phyloP scores from a whole-genome alignment of 1,140 invertebrate genomes.

The Proales similis region DNA sequence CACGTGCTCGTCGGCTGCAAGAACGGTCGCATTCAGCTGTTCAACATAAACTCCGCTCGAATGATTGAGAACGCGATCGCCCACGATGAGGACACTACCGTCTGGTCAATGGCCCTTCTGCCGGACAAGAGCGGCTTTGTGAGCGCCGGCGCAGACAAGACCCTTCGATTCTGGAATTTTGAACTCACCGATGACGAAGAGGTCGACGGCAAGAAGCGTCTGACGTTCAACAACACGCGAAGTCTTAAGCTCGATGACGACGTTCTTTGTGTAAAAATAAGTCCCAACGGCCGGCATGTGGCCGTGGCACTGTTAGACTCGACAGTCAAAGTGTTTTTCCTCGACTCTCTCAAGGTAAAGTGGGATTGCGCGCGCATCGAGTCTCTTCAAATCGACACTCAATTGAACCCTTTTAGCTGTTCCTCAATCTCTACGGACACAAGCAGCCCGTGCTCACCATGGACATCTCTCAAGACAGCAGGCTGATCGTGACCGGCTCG shows the following conservation, averaged over 20 bases:
- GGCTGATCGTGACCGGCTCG: slow-evolving; percentile 82
- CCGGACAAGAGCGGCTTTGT: slow-evolving; percentile 64
- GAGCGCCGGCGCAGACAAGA: slow-evolving; percentile 76
- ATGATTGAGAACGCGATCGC: slow-evolving; percentile 61
- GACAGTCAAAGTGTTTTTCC: slow-evolving; percentile 89
- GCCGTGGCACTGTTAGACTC: slow-evolving; percentile 81
- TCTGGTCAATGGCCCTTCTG: slow-evolving; percentile 66
- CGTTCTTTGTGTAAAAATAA: slow-evolving; percentile 69
- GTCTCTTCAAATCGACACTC: not conserved
- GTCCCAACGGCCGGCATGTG: slow-evolving; percentile 75
- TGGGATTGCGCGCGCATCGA: not conserved
- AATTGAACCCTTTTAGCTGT: slow-evolving; percentile 65
- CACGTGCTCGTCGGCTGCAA: slow-evolving; percentile 75
- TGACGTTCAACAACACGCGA: slow-evolving; percentile 70
- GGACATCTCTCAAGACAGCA: slow-evolving; percentile 85
- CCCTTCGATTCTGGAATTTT: slow-evolving; percentile 88
- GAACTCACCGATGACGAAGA: slow-evolving; percentile 60
- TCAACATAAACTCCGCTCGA: slow-evolving; percentile 72
- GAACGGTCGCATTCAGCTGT: slow-evolving; percentile 73
- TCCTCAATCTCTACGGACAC: slow-evolving; percentile 88
- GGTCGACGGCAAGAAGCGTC: slow-evolving; percentile 56
- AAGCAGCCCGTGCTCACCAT: slow-evolving; percentile 84
- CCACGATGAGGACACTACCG: slow-evolving; percentile 62
- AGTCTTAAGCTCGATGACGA: slow-evolving; percentile 78
- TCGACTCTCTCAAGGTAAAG: slow-evolving; percentile 79